Base-by-base conservation (phyloP, 2,113 vertebrate genomes). In the Thryonomys swinderianus region DNA sequence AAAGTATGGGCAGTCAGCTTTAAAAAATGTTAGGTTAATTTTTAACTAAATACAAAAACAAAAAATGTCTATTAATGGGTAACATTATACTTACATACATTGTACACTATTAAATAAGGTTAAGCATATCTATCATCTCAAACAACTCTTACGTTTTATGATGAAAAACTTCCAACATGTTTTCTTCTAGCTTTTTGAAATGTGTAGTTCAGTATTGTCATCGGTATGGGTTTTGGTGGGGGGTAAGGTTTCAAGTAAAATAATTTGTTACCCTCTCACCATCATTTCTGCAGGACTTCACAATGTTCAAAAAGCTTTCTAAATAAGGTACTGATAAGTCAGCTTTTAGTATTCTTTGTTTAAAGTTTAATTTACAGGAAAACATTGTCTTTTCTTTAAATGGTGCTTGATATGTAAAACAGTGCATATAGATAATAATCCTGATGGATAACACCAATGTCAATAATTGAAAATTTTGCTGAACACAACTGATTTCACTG, bases 331-430 rank as follows among this genome's bases (percentile, higher is more conserved):
- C 20, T 64, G 40, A 66, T 74, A 82, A 81, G 5, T 48, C 32
- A 92, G 55, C 9, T 32, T 96, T 92, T 37, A 78, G 14, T 92
- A 71, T 59, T 92, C 14, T 71, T 82, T 61, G 81, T 23, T 93
- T 30, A 66, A 94, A 87, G 53, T 81, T 88, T 81, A 93, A 90
- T 88, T 69, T 92, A 53, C 59, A 88, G 27, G 53, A 87, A 97
- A 92, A 55, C 0, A 25, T 32, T 78, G 11, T 32, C 27, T 64
- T 95, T 40, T 64, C 18, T 76, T 93, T 88, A 95, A 93, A 84
- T 61, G 30, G 40, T 90, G 34, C 57, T 64, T 67, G 23, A 89
- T 1, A 88, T 18, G 48, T 25, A 93, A 84, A 4, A 81, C 18
- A 61, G 32, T 85, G 25, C 12, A 48, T 88, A 95, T 1, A 86